Conservation (phyloP, 2,113 vertebrate species). For the Hippocampus abdominalis region DNA sequence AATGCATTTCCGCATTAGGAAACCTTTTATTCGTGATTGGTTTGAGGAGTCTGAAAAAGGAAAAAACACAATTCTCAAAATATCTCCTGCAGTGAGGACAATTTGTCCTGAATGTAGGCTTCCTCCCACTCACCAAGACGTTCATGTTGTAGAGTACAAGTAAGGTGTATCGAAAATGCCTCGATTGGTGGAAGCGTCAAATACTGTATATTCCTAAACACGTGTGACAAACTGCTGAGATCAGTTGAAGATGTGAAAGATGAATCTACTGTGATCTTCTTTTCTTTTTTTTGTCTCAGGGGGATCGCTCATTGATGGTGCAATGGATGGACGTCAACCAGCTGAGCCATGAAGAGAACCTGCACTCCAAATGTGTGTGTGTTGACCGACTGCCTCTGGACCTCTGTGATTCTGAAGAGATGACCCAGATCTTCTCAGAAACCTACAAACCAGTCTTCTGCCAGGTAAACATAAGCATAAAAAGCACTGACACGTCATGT, state of each 20-base stretch:
- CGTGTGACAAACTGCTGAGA: not conserved
- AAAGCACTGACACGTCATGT: not conserved
- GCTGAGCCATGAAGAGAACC: conserved; percentile 81
- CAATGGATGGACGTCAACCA: conserved; percentile 98
- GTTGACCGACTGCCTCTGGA: conserved; percentile 85
- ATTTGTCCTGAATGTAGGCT: not conserved
- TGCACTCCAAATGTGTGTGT: conserved; percentile 96
- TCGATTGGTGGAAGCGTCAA: not conserved
- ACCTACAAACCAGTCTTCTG: conserved; percentile 91
- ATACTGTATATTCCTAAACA: not conserved
- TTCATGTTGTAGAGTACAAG: not conserved
- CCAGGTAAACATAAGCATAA: conserved; percentile 74
- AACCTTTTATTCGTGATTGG: conserved; percentile 7
- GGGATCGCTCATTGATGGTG: conserved; percentile 83
- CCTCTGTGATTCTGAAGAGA: conserved; percentile 80
- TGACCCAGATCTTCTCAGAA: conserved; percentile 82
- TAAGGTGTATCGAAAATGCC: not conserved
- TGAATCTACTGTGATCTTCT: not conserved
- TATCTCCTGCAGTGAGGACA: not conserved
- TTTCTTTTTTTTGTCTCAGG: conserved; percentile 49
- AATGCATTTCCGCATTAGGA: not conserved
- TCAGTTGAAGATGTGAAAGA: not conserved
- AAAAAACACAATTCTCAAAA: not conserved
- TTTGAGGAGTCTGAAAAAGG: conserved; percentile 2
- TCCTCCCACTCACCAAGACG: not conserved